Evolutionary conservation across 1,140 invertebrate genomes (phyloP).

Genomic region (Ruditapes philippinarum): DNA sequence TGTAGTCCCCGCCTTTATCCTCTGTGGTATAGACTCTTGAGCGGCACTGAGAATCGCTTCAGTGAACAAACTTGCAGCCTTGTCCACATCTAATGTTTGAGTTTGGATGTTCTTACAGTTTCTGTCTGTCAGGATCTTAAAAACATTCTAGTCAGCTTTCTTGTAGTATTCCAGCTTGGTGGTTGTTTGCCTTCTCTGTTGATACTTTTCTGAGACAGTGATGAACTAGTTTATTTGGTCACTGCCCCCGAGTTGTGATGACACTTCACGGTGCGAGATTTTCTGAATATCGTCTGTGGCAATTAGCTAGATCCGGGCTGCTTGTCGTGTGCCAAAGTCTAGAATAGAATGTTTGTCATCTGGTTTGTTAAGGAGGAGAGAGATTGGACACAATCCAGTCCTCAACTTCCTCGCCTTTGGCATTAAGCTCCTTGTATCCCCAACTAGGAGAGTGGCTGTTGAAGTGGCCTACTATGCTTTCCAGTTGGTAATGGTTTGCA

Average conservation of each 20-base stretch:
- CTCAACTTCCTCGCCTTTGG: no score
- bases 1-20: neutral
- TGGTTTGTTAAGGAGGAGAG: slow-evolving; percentile 64
- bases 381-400: no score
- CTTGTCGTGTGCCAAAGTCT: slow-evolving; percentile 52
- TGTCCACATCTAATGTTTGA: neutral
- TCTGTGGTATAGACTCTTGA: slow-evolving; percentile 1
- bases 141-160: neutral
- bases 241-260: slow-evolving; percentile 22
- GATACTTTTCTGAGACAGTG: neutral
- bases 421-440: no score
- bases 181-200: slow-evolving; percentile 18
- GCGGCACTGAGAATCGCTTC: neutral
- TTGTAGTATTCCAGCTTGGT: slow-evolving; percentile 3
- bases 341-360: slow-evolving; percentile 56
- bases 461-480: no score
- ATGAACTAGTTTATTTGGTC: slow-evolving; percentile 47
- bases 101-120: neutral
- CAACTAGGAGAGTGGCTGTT: no score
- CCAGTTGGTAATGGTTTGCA: no score
- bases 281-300: slow-evolving; percentile 54
- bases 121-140: neutral
- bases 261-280: neutral
- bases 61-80: neutral
- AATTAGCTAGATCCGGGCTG: slow-evolving; percentile 61